A percentile compares a stretch with the other conserved stretches of the same genome.
phyloP scores from a whole-genome alignment of 1,140 invertebrate species.

The Trinorchestia longiramus region DNA sequence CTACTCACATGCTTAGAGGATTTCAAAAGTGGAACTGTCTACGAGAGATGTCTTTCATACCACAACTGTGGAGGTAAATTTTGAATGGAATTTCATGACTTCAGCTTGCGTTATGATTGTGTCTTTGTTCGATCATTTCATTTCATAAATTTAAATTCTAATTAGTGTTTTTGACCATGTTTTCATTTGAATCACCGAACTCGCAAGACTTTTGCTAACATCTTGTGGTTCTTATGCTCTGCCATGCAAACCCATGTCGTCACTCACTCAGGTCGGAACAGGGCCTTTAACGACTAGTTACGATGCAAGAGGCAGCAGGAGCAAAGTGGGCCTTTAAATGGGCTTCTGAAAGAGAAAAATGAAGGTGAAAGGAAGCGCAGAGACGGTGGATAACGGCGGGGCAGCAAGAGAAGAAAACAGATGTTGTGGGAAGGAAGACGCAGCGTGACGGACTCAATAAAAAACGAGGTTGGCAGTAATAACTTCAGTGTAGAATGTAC shows the following conservation, averaged over 20 bases:
- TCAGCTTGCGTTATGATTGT: too few relatives aligned
- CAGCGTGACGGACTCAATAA: background rate
- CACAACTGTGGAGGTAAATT: too few relatives aligned
- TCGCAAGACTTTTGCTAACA: too few relatives aligned
- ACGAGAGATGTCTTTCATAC: too few relatives aligned
- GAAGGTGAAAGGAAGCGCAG: background rate
- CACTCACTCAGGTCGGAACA: background rate
- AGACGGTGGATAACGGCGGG: background rate
- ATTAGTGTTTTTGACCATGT: too few relatives aligned
- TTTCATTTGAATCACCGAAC: too few relatives aligned
- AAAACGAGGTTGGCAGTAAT: background rate
- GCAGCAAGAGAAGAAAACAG: background rate
- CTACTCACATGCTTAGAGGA: too few relatives aligned
- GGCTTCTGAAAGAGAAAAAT: background rate
- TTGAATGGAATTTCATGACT: too few relatives aligned
- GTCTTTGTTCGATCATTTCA: too few relatives aligned
- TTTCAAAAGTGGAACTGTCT: too few relatives aligned
- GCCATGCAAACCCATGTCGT: background rate
- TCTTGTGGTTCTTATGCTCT: too few relatives aligned
- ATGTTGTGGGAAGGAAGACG: background rate
- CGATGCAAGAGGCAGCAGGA: background rate
- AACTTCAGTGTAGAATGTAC: background rate
- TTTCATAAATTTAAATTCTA: too few relatives aligned
- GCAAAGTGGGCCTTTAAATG: slow-evolving; percentile 18
- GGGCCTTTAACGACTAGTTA: slow-evolving; percentile 29